Evolutionary conservation across 2,113 vertebrate species (phyloP).

Genomic region (Gulo gulo): DNA sequence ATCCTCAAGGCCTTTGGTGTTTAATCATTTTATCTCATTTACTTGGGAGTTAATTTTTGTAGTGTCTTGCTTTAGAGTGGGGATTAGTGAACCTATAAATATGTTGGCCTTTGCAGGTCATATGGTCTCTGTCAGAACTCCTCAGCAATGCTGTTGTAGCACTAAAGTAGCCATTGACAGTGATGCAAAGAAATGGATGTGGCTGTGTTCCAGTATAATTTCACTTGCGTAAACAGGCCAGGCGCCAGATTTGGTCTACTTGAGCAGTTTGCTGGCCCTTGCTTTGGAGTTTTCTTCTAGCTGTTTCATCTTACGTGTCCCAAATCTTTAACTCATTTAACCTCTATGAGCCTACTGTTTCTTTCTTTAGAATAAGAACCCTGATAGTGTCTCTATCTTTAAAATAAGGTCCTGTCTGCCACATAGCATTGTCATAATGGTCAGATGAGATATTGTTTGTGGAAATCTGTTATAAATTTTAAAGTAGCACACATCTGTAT

Average conservation of each 20-base stretch:
- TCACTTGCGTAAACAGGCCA: neutral
- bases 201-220: neutral
- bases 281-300: neutral
- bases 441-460: neutral
- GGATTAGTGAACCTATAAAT: neutral
- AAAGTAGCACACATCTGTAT: neutral
- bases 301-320: neutral
- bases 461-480: neutral
- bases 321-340: slow-evolving; percentile 32
- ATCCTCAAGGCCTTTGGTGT: neutral
- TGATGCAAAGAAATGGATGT: slow-evolving; percentile 41
- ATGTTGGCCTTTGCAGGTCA: neutral
- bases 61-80: neutral
- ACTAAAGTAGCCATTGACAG: neutral
- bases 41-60: slow-evolving; percentile 26
- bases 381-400: neutral
- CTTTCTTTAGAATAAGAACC: neutral
- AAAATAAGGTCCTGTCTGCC: neutral
- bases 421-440: neutral
- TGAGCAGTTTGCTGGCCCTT: neutral
- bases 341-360: neutral
- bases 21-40: slow-evolving; percentile 7
- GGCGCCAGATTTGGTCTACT: neutral
- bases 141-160: neutral
- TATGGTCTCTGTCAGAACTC: slow-evolving; percentile 17